Base-by-base conservation (phyloP, 2,113 vertebrate species). In the Anoura caudifer region DNA sequence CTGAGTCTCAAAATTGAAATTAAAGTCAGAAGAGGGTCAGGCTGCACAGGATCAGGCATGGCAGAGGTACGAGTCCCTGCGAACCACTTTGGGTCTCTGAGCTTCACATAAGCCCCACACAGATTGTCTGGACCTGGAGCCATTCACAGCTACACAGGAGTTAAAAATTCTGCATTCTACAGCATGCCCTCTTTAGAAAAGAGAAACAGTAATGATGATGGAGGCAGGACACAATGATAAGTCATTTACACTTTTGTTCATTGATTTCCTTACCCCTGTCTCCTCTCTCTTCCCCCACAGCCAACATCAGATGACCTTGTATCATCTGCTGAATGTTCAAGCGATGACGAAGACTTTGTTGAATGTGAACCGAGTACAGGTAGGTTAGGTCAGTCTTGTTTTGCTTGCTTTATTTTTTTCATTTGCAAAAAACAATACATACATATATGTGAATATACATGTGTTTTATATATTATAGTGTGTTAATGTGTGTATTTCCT, bases 361-460 rank as follows among this genome's bases (percentile, higher is more conserved):
- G 99, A 99, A 98, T 99, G 99, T 98, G 99, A 99, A 59, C 99
- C 99, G 1, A 99, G 99, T 99, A 99, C 99, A 99, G 99, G 99
- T 99, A 99, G 99, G 99, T 99, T 99, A 99, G 99, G 99, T 99
- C 99, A 99, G 99, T 99, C 98, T 98, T 99, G 91, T 98, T 99
- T 98, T 99, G 99, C 99, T 99, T 99, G 99, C 99, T 99, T 99
- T 98, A 97, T 99, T 98, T 98, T 98, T 98, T 99, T 99, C 96
- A 99, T 99, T 99, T 99, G 99, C 99, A 99, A 99, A 98, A 98
- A 98, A 95, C 97, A 98, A 98, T 98, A 97, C 97, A 98, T 98
- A 99, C 98, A 96, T 98, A 98, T 98, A 97, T 98, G 98, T 99
- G 97, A 98, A 98, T 98, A 92, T 96, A 95, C 93, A 97, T 98